Base-by-base conservation (phyloP, 1,140 invertebrate genomes). In the Ooceraea biroi region DNA sequence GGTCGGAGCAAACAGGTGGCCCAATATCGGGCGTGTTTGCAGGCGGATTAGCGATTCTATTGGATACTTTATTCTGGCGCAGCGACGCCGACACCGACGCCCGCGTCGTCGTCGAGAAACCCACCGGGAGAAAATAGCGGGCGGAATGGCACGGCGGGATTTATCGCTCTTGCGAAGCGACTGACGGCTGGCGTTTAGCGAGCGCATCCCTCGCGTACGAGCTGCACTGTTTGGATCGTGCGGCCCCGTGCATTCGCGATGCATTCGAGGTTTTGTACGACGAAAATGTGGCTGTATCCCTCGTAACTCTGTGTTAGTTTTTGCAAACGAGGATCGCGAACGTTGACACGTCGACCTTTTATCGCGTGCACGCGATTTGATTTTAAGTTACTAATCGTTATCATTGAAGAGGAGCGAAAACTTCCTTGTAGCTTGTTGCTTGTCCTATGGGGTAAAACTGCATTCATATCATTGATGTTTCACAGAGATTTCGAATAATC, bases 1-100 rank as follows among this genome's bases (percentile, higher is more conserved):
- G 78, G 83, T 52, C 57, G 55, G 65, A 61, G 84, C 87, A 89
- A 89, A 89, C 88, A 88, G 88, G 87, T 88, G 87, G 87, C 61
- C 76, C 88, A 86, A 89, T 89, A 89, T 89, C 87, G 78, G 69
- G 27, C 84, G 73, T 88, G 84, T 89, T 89, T 88, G 87, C 69
- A 66, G 60, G 61, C 44, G 84, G 84, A 89, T 88, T 88, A 88
- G 80, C 84, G 72, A 89, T 89, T 86, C 87, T 52, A 85, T 86
- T 80, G 80, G 84, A 89, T 88, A 86, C 84, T 89, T 89, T 88
- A 88, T 89, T 86, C 73, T 61, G 27, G n/a, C 71, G 41, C 19
- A 58, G 10, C 71, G 61, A 52, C 41, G 58, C 61, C 76, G 50
- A 78, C 66, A 68, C 74, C 36, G 30, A 78, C 74, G 36, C 30